phyloP scores from a whole-genome alignment of 2,797 vertebrate genomes.

The Lophotriccus pileatus region DNA sequence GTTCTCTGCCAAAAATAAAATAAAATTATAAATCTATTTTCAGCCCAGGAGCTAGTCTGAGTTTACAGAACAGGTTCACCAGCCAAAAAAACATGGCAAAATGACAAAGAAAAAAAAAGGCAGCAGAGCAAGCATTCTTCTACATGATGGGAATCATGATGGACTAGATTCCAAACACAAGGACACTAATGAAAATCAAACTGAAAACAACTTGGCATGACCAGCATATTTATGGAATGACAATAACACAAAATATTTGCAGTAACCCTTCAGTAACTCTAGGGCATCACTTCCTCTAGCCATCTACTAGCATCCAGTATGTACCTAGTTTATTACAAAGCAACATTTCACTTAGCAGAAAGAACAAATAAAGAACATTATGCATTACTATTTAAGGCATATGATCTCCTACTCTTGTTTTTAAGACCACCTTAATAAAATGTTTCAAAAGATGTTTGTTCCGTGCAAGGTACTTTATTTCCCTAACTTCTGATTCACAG shows the following conservation, averaged over 20 bases:
- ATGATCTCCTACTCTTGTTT: background rate
- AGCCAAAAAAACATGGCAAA: conserved; percentile 22
- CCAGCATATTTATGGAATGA: background rate
- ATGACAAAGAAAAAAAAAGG: background rate
- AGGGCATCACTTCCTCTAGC: background rate
- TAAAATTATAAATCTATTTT: conserved; percentile 12
- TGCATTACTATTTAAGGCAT: background rate
- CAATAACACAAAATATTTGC: background rate
- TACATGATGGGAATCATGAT: background rate
- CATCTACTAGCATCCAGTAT: background rate
- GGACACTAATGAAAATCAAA: background rate
- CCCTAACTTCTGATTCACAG: background rate
- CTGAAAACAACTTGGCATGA: background rate
- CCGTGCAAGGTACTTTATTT: background rate
- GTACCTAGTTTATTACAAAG: background rate
- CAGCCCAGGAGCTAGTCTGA: background rate
- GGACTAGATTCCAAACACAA: background rate
- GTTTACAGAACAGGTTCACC: conserved; percentile 12
- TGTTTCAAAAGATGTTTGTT: background rate
- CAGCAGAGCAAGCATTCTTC: background rate
- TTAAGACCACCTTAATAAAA: background rate
- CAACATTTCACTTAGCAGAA: background rate
- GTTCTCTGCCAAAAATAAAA: conserved; percentile 16
- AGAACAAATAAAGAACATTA: background rate
- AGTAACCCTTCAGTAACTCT: background rate